A percentile compares a stretch with the other conserved stretches of the same genome.
Evolutionary conservation across 2,797 vertebrate species (phyloP).

Genomic region (Silurus aristotelis): DNA sequence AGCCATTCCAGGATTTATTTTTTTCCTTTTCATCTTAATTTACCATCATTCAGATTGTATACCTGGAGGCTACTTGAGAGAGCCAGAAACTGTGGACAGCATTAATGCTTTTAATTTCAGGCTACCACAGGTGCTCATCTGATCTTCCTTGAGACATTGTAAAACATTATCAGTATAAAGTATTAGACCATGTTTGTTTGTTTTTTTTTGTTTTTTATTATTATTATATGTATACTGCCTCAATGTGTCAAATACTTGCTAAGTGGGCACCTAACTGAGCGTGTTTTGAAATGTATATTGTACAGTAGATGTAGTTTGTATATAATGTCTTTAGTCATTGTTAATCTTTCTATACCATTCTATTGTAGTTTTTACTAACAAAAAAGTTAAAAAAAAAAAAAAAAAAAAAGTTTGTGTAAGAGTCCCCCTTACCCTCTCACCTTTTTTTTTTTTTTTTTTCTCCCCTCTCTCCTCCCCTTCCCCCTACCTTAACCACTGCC

Average conservation of each 20-base stretch:
- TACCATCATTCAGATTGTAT: conserved; percentile 20
- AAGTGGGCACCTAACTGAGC: conserved; percentile 54
- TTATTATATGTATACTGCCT: conserved; percentile 46
- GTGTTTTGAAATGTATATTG: conserved; percentile 62
- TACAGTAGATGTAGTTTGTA: conserved; percentile 79
- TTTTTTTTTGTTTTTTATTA: neutral
- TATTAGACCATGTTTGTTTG: conserved; percentile 48
- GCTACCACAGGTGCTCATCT: conserved; percentile 49
- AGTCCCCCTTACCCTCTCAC: neutral
- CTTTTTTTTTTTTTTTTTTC: conserved; percentile 4
- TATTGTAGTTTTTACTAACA: conserved; percentile 78
- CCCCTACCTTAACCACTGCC: neutral
- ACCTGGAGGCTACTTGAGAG: conserved; percentile 30
- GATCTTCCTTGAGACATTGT: conserved; percentile 50
- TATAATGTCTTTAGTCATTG: conserved; percentile 74
- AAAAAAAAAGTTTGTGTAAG: conserved; percentile 63
- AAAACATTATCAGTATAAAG: conserved; percentile 41
- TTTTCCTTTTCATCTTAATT: conserved; percentile 18
- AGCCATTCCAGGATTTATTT: conserved; percentile 33
- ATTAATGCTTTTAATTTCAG: conserved; percentile 52
- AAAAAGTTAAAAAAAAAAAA: conserved; percentile 57
- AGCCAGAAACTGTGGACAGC: conserved; percentile 46
- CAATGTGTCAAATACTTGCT: conserved; percentile 60
- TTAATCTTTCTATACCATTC: conserved; percentile 76
- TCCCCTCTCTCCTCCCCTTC: neutral